phyloP scores from a whole-genome alignment of 2,888 invertebrate species.

The Hydroisotoma schaefferi region DNA sequence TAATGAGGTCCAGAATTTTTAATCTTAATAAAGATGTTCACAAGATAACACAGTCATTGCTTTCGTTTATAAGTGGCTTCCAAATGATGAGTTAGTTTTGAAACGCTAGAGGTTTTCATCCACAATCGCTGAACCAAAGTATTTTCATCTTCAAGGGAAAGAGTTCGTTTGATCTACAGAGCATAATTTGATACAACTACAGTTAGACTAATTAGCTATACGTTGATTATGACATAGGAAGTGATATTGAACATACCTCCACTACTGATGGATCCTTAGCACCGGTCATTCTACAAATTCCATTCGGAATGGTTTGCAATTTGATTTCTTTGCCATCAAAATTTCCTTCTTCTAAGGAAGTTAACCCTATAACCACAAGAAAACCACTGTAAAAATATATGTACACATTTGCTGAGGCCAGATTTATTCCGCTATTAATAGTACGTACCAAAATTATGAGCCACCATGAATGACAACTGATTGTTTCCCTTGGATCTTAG shows the following conservation, averaged over 20 bases:
- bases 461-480: constrained; percentile 58
- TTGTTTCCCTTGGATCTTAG: constrained; percentile 59
- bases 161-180: constrained; percentile 53
- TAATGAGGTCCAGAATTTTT: too few species aligned
- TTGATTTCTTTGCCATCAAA: constrained; percentile 51
- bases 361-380: constrained; percentile 52
- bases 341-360: constrained; percentile 61
- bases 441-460: constrained; percentile 61
- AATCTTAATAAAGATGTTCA: too few species aligned
- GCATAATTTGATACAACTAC: too few species aligned
- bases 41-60: not conserved
- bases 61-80: constrained; percentile 56
- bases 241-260: constrained; percentile 48
- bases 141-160: constrained; percentile 51
- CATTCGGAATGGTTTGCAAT: constrained; percentile 54
- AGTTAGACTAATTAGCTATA: not conserved
- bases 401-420: not conserved
- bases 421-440: not conserved
- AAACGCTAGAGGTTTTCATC: constrained; percentile 60
- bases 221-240: not conserved
- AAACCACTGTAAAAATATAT: too few species aligned
- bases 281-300: constrained; percentile 57
- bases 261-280: constrained; percentile 58
- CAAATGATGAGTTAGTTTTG: constrained; percentile 58
- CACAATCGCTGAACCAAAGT: constrained; percentile 55